phyloP scores from a whole-genome alignment of 2,888 invertebrate genomes.

The Apotomis betuletana region DNA sequence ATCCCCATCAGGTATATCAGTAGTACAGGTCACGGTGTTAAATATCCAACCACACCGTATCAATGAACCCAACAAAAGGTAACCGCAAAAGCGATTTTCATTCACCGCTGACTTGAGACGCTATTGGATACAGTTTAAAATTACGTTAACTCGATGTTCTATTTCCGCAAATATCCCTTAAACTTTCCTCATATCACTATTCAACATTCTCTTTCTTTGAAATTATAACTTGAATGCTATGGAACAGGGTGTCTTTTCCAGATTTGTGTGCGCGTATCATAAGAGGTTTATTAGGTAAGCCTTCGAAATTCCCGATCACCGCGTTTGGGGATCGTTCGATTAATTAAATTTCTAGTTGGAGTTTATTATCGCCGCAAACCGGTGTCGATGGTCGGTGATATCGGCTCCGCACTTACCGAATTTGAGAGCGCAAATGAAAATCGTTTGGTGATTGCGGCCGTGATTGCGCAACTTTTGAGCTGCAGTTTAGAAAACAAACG shows the following conservation, averaged over 20 bases:
- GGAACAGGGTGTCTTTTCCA: not conserved
- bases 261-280: not conserved
- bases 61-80: conserved; percentile 8
- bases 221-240: not conserved
- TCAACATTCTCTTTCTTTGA: not conserved
- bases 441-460: not conserved
- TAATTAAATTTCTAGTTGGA: conserved; percentile 42
- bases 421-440: not conserved
- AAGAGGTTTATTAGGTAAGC: conserved; percentile 1
- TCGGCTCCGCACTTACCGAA: conserved; percentile 22
- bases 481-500: not conserved
- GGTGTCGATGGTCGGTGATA: conserved; percentile 38
- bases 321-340: conserved; percentile 33
- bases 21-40: not conserved
- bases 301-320: conserved; percentile 22
- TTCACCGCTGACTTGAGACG: conserved; percentile 38
- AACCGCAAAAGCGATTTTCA: conserved; percentile 33
- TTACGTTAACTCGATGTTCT: conserved; percentile 40
- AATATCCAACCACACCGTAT: not conserved
- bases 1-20: too few relatives aligned
- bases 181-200: not conserved
- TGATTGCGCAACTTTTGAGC: not conserved
- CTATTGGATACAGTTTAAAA: conserved; percentile 40
- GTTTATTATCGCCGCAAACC: conserved; percentile 37
- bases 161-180: conserved; percentile 25